Conservation (phyloP, 2,888 invertebrate genomes). For the Epistrophe grossulariae region DNA sequence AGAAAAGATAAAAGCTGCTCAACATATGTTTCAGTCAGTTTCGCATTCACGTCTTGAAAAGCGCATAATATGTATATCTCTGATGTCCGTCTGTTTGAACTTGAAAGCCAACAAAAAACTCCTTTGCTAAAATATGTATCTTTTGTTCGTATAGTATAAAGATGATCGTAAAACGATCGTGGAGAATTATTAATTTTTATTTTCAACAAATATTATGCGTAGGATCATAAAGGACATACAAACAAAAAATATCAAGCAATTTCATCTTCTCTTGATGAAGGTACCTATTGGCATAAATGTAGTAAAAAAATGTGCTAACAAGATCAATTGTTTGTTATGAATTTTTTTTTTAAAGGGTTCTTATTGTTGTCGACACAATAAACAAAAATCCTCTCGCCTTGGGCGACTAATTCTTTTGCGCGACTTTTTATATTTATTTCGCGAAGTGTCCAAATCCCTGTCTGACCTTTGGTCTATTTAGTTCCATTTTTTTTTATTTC, state of each 20-base stretch:
- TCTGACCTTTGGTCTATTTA: constrained; percentile 81
- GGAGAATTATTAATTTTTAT: constrained; percentile 33
- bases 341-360: background rate
- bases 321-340: background rate
- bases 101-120: background rate
- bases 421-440: constrained; percentile 48
- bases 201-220: constrained; percentile 60
- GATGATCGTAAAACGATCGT: constrained; percentile 57
- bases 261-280: constrained; percentile 34
- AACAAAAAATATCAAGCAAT: constrained; percentile 30
- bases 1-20: constrained; percentile 12
- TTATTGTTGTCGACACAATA: background rate
- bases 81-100: background rate
- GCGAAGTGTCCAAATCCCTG: constrained; percentile 80
- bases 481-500: constrained; percentile 2
- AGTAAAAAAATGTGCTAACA: constrained; percentile 33
- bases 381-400: constrained; percentile 18
- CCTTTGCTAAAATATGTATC: constrained; percentile 28
- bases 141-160: constrained; percentile 5
- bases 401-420: constrained; percentile 41
- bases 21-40: constrained; percentile 30
- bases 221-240: constrained; percentile 60
- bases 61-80: background rate
- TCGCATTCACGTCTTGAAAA: constrained; percentile 8
- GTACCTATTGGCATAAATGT: no score